These are phyloP conservation scores for Trachelus stipa DNA, from an alignment of 2,888 invertebrate genomes.

Conservation along the genomic window DNA sequence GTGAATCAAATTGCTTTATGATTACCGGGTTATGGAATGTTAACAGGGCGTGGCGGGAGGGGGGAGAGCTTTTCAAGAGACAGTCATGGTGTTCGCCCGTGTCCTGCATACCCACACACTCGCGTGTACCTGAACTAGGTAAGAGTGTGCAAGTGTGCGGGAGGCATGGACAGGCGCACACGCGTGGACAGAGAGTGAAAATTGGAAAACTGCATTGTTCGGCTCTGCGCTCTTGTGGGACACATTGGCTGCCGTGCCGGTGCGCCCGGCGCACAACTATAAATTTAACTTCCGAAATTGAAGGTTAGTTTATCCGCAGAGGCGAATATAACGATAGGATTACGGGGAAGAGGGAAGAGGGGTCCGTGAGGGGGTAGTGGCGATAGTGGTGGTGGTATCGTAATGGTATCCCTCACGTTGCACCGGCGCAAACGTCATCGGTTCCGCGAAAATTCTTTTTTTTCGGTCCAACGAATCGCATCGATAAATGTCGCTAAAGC, in stretches of 20 bases:
- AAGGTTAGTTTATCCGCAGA: conserved; percentile 32
- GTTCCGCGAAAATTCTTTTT: too few relatives aligned
- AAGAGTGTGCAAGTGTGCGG: too few relatives aligned
- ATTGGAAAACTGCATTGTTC: conserved; percentile 58
- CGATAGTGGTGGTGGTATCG: too few relatives aligned
- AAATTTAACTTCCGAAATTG: conserved; percentile 37
- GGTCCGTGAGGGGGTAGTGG: too few relatives aligned
- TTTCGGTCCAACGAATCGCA: too few relatives aligned
- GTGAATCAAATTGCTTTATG: conserved; percentile 58
- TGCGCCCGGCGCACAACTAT: conserved; percentile 30
- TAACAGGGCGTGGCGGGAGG: conserved; percentile 29
- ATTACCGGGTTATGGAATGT: conserved; percentile 46
- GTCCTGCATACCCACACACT: too few relatives aligned
- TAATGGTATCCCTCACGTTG: too few relatives aligned
- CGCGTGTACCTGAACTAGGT: too few relatives aligned
- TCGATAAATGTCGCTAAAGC: too few relatives aligned
- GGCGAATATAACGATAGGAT: conserved; percentile 9
- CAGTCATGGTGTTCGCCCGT: too few relatives aligned
- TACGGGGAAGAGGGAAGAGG: too few relatives aligned
- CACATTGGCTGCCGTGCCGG: conserved; percentile 29
- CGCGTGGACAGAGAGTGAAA: conserved; percentile 38
- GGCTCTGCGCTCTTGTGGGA: conserved; percentile 36
- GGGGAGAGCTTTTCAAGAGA: conserved; percentile 6
- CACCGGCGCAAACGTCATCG: too few relatives aligned
- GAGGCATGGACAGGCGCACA: neutral